Evolutionary conservation across 2,797 vertebrate species (phyloP).

Genomic region (Neostethus bicornis): DNA sequence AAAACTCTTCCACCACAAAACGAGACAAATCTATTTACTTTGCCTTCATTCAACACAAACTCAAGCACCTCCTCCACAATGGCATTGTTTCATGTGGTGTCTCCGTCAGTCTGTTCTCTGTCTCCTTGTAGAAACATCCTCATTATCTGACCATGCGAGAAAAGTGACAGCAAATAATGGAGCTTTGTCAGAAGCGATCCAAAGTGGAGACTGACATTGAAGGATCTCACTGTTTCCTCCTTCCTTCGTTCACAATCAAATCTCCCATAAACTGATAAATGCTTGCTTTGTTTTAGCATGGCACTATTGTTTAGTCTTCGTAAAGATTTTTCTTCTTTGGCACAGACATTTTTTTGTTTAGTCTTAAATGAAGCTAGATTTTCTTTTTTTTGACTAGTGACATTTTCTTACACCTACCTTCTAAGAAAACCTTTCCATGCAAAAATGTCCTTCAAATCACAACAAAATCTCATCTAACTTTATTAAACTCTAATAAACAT

Average conservation of each 20-base stretch:
- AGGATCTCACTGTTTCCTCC: conserved; percentile 61
- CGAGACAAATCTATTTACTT: conserved; percentile 66
- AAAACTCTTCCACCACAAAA: conserved; percentile 51
- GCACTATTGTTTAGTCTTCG: conserved; percentile 70
- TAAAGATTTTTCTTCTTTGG: conserved; percentile 67
- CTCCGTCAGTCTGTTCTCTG: conserved; percentile 49
- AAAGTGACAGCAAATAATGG: conserved; percentile 81
- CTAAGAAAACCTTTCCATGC: neutral
- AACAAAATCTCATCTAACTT: conserved; percentile 3
- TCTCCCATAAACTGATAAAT: conserved; percentile 71
- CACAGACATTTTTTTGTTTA: conserved; percentile 61
- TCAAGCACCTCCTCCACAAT: conserved; percentile 45
- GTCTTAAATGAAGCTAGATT: conserved; percentile 34
- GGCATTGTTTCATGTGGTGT: conserved; percentile 58
- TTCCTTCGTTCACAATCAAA: conserved; percentile 67
- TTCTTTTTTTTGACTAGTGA: conserved; percentile 29
- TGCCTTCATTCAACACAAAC: conserved; percentile 41
- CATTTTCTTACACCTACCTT: conserved; percentile 11
- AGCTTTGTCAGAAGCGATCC: conserved; percentile 71
- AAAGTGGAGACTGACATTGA: conserved; percentile 78
- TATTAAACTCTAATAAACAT: neutral
- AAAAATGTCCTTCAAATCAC: neutral
- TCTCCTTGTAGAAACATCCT: conserved; percentile 56
- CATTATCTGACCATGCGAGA: conserved; percentile 68
- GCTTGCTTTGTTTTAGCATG: conserved; percentile 73